Conservation (phyloP, 2,888 invertebrate genomes). For the Scrobipalpa atriplicella region DNA sequence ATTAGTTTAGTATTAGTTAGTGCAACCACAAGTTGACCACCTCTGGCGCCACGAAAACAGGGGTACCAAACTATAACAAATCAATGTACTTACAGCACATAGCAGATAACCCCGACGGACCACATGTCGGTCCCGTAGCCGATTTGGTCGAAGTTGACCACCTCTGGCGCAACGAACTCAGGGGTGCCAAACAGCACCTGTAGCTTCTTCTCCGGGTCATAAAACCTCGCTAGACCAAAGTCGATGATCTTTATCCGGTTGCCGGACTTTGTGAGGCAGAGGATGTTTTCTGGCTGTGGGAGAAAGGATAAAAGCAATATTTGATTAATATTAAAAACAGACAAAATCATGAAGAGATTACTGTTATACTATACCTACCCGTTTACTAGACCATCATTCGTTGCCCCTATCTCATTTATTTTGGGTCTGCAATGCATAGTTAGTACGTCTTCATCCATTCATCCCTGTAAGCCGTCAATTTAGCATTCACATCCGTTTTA, state of each 20-base stretch:
- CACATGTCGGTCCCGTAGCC: conserved; percentile 99
- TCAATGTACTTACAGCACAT: conserved; percentile 94
- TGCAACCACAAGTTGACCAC: too few species aligned
- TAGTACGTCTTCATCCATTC: too few species aligned
- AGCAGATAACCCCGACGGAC: conserved; percentile 99
- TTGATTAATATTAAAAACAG: too few species aligned
- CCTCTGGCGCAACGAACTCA: conserved; percentile 99
- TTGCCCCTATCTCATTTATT: too few species aligned
- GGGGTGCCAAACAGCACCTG: conserved; percentile 98
- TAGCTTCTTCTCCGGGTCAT: conserved; percentile 95
- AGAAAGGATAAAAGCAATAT: conserved; percentile 25
- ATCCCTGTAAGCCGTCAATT: too few species aligned
- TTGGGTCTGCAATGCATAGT: too few species aligned
- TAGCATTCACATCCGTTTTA: too few species aligned
- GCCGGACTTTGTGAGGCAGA: conserved; percentile 97
- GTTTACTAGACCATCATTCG: too few species aligned
- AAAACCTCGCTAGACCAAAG: conserved; percentile 97
- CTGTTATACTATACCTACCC: too few species aligned
- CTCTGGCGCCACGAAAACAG: too few species aligned
- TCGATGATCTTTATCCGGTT: conserved; percentile 99
- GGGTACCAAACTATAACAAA: not conserved
- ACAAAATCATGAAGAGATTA: too few species aligned
- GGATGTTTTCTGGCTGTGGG: conserved; percentile 97
- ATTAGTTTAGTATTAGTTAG: too few species aligned
- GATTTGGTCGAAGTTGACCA: conserved; percentile 98